Evolutionary conservation across 53 echinoderm and acorn worm species (phyloP), one percentile per base, ranked within the genome.

Genomic region (Antedon mediterranea): DNA sequence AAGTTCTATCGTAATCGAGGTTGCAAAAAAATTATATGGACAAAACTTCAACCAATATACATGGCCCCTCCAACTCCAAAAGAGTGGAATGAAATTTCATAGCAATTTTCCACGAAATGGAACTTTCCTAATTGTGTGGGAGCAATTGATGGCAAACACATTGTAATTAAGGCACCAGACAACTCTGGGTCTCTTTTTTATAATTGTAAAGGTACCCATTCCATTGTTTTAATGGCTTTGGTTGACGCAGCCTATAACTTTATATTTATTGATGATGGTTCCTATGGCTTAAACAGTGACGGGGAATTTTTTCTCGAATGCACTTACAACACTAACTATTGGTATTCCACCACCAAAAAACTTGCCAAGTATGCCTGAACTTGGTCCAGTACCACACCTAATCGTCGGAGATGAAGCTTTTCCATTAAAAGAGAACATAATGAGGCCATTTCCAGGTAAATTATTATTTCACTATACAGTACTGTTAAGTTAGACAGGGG

Each of bases 111-210:
- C n/a, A n/a, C n/a, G n/a, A n/a, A n/a, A n/a, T n/a, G n/a, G n/a
- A n/a, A 85, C 31, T 89, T 85, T 70, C 85, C 89, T 0, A 82
- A 89, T 72, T 85, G 89, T 75, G 33, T 83, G 20, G 89, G 83
- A 0, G 83, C 85, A 0, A 28, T 85, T 28, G 89, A 84, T 77
- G 89, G 85, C 20, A 89, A 89, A 29, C 83, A 89, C 43, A 34
- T 89, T 13, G 57, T 79, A 0, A 75, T 89, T 28, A 30, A 82
- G 37, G 72, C 80, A 6, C 89, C 89, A 14, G 32, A 75, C 3
- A 89, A 77, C 30, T 72, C 77, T 9, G 85, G 85, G 7, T 79
- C 80, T 23, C 42, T 74, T 0, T 89, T 71, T 43, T 85, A 43
- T 71, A 89, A 89, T 14, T 85, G 89, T 44, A 89, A 85, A 72